These are phyloP conservation scores for Ibycter americanus DNA, from an alignment of 2,797 vertebrate species.

Conservation along the genomic window DNA sequence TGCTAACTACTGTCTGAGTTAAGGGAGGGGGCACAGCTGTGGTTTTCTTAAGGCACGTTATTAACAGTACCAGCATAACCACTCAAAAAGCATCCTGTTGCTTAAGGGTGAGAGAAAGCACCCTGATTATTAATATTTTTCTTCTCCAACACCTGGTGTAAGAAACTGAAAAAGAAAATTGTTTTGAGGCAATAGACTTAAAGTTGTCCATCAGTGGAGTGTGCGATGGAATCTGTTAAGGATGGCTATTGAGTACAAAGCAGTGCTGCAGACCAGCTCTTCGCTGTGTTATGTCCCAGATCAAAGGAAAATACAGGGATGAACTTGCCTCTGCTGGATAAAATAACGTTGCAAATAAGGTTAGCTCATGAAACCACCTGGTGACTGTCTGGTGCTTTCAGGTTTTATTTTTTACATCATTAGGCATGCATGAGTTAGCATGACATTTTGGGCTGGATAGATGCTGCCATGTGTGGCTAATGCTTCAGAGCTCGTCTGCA, in stretches of 20 bases:
- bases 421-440: neutral
- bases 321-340: neutral
- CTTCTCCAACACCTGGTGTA: neutral
- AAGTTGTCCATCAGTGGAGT: neutral
- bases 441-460: neutral
- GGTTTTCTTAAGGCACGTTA: neutral
- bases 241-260: neutral
- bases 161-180: neutral
- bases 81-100: neutral
- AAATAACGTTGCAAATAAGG: neutral
- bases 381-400: neutral
- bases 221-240: neutral
- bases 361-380: neutral
- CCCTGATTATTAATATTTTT: neutral
- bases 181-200: neutral
- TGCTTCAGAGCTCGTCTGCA: neutral
- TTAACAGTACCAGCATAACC: neutral
- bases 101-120: neutral
- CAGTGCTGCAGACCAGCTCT: neutral
- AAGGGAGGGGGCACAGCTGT: neutral
- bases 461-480: rapidly evolving
- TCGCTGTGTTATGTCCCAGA: neutral
- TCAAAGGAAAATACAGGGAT: neutral
- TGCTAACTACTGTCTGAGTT: neutral
- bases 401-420: neutral